Conservation (phyloP, 2,113 vertebrate genomes). For the Trogon melanurus region DNA sequence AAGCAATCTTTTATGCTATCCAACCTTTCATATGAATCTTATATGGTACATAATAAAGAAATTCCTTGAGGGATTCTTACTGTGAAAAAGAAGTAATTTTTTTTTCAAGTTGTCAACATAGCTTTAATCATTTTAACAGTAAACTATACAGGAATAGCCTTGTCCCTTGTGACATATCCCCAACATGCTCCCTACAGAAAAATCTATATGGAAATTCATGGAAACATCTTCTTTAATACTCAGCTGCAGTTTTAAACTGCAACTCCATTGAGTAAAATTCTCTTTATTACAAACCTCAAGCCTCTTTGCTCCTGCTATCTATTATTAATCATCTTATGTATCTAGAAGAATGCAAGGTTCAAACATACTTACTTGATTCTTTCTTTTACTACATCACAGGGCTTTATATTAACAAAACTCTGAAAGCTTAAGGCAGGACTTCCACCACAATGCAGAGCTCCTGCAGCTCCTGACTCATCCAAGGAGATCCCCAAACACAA, state of each 20-base stretch:
- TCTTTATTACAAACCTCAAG: background rate
- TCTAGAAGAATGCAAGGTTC: background rate
- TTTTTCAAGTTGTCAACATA: slow-evolving; percentile 15
- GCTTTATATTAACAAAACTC: background rate
- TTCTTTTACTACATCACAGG: background rate
- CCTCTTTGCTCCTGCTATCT: background rate
- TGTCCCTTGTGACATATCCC: background rate
- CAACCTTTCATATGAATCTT: background rate
- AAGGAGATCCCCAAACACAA: background rate
- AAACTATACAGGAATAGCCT: background rate
- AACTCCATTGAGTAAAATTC: background rate
- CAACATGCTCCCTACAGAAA: background rate
- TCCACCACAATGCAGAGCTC: background rate
- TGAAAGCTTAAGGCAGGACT: background rate
- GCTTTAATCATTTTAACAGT: background rate
- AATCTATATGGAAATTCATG: slow-evolving; percentile 2
- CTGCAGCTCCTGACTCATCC: background rate
- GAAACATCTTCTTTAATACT: background rate
- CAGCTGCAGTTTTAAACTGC: background rate
- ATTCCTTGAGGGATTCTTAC: background rate
- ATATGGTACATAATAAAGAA: background rate
- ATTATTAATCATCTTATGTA: background rate
- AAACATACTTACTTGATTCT: background rate
- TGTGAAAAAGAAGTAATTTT: background rate
- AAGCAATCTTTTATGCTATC: background rate